phyloP scores from a whole-genome alignment of 2,113 vertebrate genomes.

The Lota lota region DNA sequence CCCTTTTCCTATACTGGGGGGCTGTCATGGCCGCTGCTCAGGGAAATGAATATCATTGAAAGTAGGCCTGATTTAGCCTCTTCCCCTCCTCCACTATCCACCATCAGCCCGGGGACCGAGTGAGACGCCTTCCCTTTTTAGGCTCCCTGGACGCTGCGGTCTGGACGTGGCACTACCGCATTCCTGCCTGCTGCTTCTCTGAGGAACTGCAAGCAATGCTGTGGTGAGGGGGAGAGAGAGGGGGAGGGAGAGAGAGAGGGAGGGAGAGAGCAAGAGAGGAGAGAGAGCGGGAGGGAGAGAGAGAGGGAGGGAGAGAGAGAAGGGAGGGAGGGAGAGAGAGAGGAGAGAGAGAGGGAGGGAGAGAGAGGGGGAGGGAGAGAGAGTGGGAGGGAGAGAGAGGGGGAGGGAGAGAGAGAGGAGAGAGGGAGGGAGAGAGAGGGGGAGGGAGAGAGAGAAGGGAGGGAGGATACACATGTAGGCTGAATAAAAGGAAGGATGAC shows the following conservation, averaged over 20 bases:
- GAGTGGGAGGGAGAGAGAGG: not conserved
- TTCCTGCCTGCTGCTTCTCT: conserved; percentile 32
- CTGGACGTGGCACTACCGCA: conserved; percentile 58
- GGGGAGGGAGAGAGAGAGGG: not conserved
- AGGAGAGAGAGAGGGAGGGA: conserved; percentile 20
- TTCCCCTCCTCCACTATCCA: conserved; percentile 53
- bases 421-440: conserved; percentile 14
- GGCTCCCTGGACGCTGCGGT: conserved; percentile 64
- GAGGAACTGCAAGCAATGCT: conserved; percentile 20
- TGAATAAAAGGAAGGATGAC: conserved; percentile 5
- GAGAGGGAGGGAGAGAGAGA: not conserved
- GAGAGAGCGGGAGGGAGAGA: conserved; percentile 10
- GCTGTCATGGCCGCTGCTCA: conserved; percentile 13
- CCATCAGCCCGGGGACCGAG: conserved; percentile 46
- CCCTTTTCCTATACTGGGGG: conserved; percentile 16
- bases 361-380: conserved; percentile 2
- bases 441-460: not conserved
- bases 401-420: not conserved
- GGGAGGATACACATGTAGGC: not conserved
- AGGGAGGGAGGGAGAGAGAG: too few relatives aligned
- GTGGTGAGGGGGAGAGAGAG: not conserved
- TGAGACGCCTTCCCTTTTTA: conserved; percentile 75
- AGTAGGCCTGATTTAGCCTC: conserved; percentile 69
- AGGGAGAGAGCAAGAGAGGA: not conserved
- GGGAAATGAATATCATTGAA: conserved; percentile 64